phyloP scores from a whole-genome alignment of 2,797 vertebrate genomes.

The Pogonophryne albipinna region DNA sequence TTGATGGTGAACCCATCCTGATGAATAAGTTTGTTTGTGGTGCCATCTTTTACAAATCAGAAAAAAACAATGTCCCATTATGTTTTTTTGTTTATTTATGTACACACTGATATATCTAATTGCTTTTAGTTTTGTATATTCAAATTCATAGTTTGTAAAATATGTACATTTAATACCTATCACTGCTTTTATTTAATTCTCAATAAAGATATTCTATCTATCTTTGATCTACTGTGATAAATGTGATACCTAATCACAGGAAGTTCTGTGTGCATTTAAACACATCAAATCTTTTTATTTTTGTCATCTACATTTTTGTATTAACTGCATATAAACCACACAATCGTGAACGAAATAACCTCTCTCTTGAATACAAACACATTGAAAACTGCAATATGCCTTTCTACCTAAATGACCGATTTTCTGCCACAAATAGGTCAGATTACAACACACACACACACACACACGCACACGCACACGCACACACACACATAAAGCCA shows the following conservation, averaged over 20 bases:
- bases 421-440: conserved; percentile 55
- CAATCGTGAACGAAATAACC: background rate
- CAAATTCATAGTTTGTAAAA: too few species aligned
- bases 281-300: background rate
- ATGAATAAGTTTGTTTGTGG: conserved; percentile 59
- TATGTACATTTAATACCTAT: too few species aligned
- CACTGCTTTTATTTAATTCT: too few species aligned
- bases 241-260: background rate
- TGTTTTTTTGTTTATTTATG: too few species aligned
- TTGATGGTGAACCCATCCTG: conserved; percentile 38
- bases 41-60: conserved; percentile 12
- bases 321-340: background rate
- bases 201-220: too few species aligned
- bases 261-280: background rate
- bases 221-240: background rate
- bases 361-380: background rate
- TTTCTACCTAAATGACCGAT: conserved; percentile 16
- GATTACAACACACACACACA: conserved; percentile 41
- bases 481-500: conserved; percentile 37
- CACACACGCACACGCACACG: background rate
- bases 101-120: too few species aligned
- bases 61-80: conserved; percentile 3
- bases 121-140: too few species aligned
- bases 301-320: background rate
- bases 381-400: conserved; percentile 7